Conservation (phyloP, 2,797 vertebrate genomes). For the Manis javanica region DNA sequence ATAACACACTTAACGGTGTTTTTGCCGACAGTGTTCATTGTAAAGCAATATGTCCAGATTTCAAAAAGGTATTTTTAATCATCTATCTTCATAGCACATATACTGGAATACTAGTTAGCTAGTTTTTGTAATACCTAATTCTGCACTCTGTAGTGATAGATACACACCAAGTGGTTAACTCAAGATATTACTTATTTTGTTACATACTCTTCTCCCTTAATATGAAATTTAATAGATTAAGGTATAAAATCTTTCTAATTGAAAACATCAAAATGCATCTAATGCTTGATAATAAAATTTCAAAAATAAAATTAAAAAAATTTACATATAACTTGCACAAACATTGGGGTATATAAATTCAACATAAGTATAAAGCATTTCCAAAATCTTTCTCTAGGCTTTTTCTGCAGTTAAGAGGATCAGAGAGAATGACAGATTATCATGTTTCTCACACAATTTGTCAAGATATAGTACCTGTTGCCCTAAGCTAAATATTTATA, state of each 20-base stretch:
- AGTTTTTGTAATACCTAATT: background rate
- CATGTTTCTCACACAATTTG: conserved; percentile 22
- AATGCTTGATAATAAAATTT: conserved; percentile 41
- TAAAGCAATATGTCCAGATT: conserved; percentile 27
- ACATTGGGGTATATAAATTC: background rate
- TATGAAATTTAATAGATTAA: conserved; percentile 8
- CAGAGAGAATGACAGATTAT: background rate
- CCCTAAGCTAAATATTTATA: conserved; percentile 27
- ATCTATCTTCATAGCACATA: background rate
- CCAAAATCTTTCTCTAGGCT: background rate
- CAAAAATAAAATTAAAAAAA: conserved; percentile 6
- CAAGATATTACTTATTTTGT: background rate
- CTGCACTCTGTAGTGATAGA: background rate
- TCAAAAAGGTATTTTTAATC: background rate
- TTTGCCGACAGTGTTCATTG: background rate
- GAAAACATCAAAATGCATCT: background rate
- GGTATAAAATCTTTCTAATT: conserved; percentile 12
- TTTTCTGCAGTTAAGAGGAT: conserved; percentile 1
- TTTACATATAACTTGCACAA: background rate
- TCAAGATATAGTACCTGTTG: background rate
- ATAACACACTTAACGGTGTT: background rate
- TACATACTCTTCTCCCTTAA: background rate
- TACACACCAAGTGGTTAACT: background rate
- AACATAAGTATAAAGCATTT: background rate
- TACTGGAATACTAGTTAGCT: background rate